Evolutionary conservation across 1,140 invertebrate genomes (phyloP), one percentile per base, ranked within the genome.

Genomic region (Habropoda laboriosa): DNA sequence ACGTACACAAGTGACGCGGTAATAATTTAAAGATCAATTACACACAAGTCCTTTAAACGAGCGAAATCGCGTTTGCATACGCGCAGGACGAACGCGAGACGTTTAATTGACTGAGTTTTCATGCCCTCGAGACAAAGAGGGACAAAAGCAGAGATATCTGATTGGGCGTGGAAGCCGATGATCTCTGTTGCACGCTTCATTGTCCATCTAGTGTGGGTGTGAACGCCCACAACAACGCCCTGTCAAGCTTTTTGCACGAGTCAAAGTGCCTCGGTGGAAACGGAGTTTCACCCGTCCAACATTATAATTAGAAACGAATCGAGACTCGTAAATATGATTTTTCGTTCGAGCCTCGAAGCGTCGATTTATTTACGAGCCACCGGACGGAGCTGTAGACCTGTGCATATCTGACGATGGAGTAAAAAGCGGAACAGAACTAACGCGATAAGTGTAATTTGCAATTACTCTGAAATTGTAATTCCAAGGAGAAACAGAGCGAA

Each of bases 201-300:
- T 91, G 90, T 92, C 88, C 90, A 86, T 81, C 67, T 76, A 57
- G 83, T 85, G 90, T 92, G 88, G 90, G 91, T 92, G 90, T 91
- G 87, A 88, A 92, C 90, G 91, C 90, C 91, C n/a, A n/a, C n/a
- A n/a, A n/a, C n/a, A n/a, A n/a, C n/a, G n/a, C n/a, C 89, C 90
- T 91, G 87, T 90, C 91, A 88, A 76, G 88, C 78, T 57, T 83
- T 84, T 87, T 82, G 82, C 86, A 81, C 71, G 71, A 45, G 73
- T 63, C 79, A 85, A 89, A 77, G 86, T 90, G 85, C 88, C 88
- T 87, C 87, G 40, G 51, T 73, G 53, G 51, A 38, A 74, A 70
- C 38, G 55, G 55, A 55, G 66, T 70, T 81, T 35, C 45, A 53
- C 49, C 30, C 63, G 35, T 47, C 35, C 49, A 77, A 87, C 75